Percentiles rank a stretch among this genome's conserved stretches.
phyloP scores from a whole-genome alignment of 2,113 vertebrate genomes.

The Fulmarus glacialis region DNA sequence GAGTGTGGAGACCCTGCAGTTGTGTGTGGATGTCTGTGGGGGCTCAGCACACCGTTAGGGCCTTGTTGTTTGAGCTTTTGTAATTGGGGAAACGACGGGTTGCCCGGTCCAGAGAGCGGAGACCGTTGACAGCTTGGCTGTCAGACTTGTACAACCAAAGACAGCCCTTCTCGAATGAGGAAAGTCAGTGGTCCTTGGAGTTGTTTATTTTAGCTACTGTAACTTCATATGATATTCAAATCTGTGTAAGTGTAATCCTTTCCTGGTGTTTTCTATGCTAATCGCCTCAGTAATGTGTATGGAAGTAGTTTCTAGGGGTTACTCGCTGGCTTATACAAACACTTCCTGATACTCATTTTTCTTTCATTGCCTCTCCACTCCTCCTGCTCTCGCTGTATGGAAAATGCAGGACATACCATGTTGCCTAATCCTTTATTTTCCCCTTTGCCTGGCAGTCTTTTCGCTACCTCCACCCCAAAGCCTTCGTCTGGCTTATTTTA shows the following conservation, averaged over 20 bases:
- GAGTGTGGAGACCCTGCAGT: background rate
- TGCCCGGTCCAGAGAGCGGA: background rate
- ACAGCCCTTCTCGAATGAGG: background rate
- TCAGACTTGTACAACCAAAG: background rate
- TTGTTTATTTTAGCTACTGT: background rate
- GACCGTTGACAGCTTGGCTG: background rate
- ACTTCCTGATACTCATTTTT: background rate
- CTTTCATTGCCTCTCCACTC: background rate
- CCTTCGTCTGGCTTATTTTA: background rate
- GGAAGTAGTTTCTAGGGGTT: background rate
- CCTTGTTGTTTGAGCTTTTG: background rate
- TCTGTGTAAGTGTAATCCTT: background rate
- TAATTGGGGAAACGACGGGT: fast-evolving
- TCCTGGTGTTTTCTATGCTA: background rate
- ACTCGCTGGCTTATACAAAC: background rate
- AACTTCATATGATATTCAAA: background rate
- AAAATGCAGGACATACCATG: background rate
- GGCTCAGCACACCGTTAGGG: background rate
- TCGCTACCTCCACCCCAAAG: background rate
- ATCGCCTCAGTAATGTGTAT: background rate
- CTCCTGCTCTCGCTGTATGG: background rate
- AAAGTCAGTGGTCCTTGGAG: background rate
- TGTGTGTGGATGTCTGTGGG: background rate
- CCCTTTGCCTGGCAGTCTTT: background rate
- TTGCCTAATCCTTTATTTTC: background rate